Conservation (phyloP, 2,113 vertebrate species). For the Petroica traversi region DNA sequence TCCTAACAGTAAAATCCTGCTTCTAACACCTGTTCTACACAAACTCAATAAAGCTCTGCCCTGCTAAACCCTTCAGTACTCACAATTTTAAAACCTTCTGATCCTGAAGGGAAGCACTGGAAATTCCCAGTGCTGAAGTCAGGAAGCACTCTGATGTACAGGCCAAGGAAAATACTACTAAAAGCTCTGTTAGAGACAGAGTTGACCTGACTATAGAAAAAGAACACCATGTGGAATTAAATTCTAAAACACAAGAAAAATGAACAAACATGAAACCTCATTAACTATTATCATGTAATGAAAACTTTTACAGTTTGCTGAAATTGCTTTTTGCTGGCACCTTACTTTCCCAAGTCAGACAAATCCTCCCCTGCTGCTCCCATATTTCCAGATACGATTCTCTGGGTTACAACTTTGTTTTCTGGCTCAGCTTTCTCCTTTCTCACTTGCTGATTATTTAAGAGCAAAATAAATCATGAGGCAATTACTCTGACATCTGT, state of each 20-base stretch:
- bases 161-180: background rate
- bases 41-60: background rate
- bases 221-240: background rate
- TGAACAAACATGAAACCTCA: background rate
- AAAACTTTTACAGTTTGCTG: background rate
- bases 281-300: background rate
- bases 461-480: background rate
- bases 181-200: background rate
- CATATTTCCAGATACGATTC: background rate
- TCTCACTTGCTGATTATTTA: background rate
- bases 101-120: background rate
- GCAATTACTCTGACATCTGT: background rate
- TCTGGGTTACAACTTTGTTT: background rate
- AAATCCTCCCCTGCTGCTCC: background rate
- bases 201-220: background rate
- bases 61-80: background rate
- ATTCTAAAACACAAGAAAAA: background rate
- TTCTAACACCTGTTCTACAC: background rate
- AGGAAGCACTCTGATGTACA: background rate
- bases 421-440: background rate
- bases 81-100: background rate
- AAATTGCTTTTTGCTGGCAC: background rate
- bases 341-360: background rate
- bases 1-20: background rate
- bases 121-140: background rate